Base-by-base conservation (phyloP, 2,113 vertebrate genomes). In the Perccottus glenii region DNA sequence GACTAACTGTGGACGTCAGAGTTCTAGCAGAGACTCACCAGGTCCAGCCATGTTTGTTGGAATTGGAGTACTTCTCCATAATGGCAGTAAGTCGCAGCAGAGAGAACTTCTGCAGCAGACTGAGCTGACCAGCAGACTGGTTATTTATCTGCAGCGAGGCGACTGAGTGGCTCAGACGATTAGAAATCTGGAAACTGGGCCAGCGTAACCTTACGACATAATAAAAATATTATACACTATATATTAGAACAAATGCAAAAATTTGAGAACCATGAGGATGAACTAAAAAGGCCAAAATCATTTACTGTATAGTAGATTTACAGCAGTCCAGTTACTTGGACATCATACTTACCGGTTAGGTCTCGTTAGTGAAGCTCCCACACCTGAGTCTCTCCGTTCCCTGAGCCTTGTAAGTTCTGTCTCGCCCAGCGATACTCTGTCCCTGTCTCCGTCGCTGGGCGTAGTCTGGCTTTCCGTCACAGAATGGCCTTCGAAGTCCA, bases 1-100 rank as follows among this genome's bases (percentile, higher is more conserved):
- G n/a, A 27, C 19, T 27, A 6, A 4, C 6, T 12, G 15, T 52
- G 44, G 50, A 38, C 55, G 36, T 42, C 46, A 12, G 19, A 42
- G 2, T 32, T 11, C 48, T 67, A 12, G 56, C 36, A 49, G 14
- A 58, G 7, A 92, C 95, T 88, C 45, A 99, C 98, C 98, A 98
- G 6, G 96, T 95, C 98, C 98, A 99, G 82, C 96, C 96, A 19
- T 99, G 98, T 73, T 98, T 98, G 90, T 94, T 98, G 85, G 96
- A 95, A 95, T 97, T 87, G 44, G 96, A 99, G 83, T 95, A 95
- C 63, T 95, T 99, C 85, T 99, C 98, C 98, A 99, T 98, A 89
- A 96, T 95, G 81, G 97, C 98, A 1, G 98, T 99, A 33, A 99
- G 95, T 6, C 96, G 93, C 14, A 99, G 94, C 62, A 99, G 89